A percentile compares a stretch with the other conserved stretches of the same genome.
Evolutionary conservation across 2,888 invertebrate genomes (phyloP).

Genomic region (Rambutsinella grinnellia): DNA sequence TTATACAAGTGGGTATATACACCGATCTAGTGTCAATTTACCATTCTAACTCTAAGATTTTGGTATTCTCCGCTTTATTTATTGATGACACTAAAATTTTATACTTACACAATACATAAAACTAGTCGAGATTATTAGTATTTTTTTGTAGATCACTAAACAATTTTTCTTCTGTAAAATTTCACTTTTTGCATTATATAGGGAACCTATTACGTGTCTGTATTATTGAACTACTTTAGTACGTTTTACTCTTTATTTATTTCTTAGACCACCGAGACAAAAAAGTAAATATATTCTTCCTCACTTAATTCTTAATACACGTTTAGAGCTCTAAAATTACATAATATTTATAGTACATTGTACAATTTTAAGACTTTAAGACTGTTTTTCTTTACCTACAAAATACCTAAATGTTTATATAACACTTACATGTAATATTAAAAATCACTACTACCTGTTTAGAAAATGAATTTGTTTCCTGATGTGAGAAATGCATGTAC

Average conservation of each 20-base stretch:
- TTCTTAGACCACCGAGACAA: no score
- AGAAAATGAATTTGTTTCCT: conserved; percentile 1
- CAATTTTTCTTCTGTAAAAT: background rate
- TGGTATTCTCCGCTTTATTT: no score
- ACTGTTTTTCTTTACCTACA: conserved; percentile 2
- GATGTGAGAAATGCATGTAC: background rate
- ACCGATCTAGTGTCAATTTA: background rate
- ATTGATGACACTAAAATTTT: no score
- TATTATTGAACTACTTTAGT: background rate
- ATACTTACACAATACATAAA: no score
- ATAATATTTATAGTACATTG: background rate
- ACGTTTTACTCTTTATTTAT: background rate
- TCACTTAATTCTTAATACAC: background rate
- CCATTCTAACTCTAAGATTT: no score
- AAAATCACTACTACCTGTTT: conserved; percentile 1
- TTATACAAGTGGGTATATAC: conserved; percentile 24
- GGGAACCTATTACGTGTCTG: conserved; percentile 3
- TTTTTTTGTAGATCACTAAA: background rate
- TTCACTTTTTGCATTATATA: background rate
- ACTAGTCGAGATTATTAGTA: no score
- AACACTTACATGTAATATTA: background rate
- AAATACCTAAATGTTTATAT: background rate
- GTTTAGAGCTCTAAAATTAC: background rate
- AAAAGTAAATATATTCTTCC: background rate
- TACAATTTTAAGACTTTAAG: background rate